Evolutionary conservation across 2,797 vertebrate genomes (phyloP).

Genomic region (Peromyscus melanophrys): DNA sequence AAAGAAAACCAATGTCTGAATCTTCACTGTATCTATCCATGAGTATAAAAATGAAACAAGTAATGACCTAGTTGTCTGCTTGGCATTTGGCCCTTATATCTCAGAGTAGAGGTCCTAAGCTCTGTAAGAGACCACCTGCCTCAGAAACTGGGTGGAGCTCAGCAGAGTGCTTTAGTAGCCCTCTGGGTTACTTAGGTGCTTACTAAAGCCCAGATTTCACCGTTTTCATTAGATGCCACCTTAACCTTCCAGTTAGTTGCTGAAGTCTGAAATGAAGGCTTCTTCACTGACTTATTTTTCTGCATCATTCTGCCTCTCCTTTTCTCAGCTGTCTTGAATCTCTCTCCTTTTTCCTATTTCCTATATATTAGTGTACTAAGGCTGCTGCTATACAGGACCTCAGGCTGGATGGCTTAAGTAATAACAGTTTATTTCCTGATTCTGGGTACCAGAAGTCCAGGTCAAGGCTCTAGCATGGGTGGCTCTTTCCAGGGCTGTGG

Average conservation of each 20-base stretch:
- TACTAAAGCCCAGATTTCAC: neutral
- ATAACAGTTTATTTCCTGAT: neutral
- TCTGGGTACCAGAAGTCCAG: neutral
- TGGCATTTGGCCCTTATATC: neutral
- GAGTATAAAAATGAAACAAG: neutral
- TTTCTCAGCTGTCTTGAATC: constrained; percentile 2
- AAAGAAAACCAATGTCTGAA: constrained; percentile 1
- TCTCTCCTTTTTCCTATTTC: neutral
- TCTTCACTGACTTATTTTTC: neutral
- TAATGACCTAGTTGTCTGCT: neutral
- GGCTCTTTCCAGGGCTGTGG: neutral
- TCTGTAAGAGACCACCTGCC: neutral
- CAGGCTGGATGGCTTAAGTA: neutral
- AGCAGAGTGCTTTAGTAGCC: neutral
- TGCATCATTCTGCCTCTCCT: neutral
- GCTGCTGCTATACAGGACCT: neutral
- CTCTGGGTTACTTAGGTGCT: neutral
- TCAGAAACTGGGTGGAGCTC: neutral
- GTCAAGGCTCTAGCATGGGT: neutral
- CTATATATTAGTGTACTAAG: neutral
- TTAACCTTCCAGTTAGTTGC: neutral
- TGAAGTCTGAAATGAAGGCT: neutral
- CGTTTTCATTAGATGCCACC: too few species aligned
- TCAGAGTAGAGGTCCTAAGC: neutral
- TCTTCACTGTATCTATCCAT: neutral